Evolutionary conservation across 2,797 vertebrate species (phyloP), one percentile per base, ranked within the genome.

Genomic region (Anguilla marmorata): DNA sequence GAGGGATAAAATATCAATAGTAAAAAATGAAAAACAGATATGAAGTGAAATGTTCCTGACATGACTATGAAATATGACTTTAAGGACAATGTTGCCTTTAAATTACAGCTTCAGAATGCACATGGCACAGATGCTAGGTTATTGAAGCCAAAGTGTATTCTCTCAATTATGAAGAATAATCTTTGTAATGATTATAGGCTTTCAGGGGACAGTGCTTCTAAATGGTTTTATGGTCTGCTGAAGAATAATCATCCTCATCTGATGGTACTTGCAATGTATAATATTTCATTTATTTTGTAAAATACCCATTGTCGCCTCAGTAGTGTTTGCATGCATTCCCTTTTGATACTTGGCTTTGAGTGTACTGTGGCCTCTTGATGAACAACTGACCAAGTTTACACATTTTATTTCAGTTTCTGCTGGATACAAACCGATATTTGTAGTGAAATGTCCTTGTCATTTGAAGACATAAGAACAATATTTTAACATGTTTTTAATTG

Each of bases 351-450:
- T 91, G 91, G 93, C 93, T 95, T 94, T 94, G 89, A 94, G 91
- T 93, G 94, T 94, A 50, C 11, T 82, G 79, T 82, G 94, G 93
- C 94, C 95, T 94, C 94, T 93, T 93, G 87, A 92, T 88, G 84
- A 90, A 92, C 92, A 94, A 94, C 93, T 92, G 89, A 92, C 90
- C 90, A 94, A 93, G 94, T 94, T 95, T 94, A 95, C 95, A 95
- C 92, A 89, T 91, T 82, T 82, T 24, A 48, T 82, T 87, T 84
- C 48, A 91, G 91, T 91, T 90, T 94, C 90, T 84, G 87, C 90
- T 85, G 90, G 91, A 87, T 89, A 84, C 91, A 90, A 92, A 91
- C 89, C 90, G 88, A 24, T 84, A 86, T 54, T 83, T 50, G 21
- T 72, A 86, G 41, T 63, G 27, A 76, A 30, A 37, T 24, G 56